These are phyloP conservation scores for Apodemus speciosus DNA, from an alignment of 2,113 vertebrate genomes.

Conservation along the genomic window DNA sequence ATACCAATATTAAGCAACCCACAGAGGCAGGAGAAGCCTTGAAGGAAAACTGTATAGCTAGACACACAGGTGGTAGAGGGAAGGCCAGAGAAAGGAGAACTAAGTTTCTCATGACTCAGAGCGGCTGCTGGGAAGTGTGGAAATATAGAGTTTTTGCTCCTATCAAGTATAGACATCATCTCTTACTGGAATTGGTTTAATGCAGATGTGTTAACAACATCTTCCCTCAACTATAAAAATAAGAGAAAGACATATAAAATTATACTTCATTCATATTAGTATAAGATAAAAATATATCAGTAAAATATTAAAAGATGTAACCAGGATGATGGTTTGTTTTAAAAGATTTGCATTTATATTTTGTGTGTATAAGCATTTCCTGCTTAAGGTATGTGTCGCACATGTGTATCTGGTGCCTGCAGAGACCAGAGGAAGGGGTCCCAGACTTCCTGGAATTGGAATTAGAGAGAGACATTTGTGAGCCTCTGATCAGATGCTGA, in stretches of 20 bases:
- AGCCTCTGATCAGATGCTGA: not conserved
- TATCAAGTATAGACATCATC: not conserved
- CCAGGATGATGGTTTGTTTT: not conserved
- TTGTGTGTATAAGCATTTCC: not conserved
- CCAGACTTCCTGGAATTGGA: not conserved
- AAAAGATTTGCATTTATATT: not conserved
- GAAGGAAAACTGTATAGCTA: not conserved
- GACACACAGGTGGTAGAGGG: not conserved
- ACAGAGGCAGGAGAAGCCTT: not conserved
- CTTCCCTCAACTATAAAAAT: not conserved
- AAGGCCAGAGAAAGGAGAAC: not conserved
- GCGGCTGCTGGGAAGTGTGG: not conserved
- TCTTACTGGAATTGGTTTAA: not conserved
- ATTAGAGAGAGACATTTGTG: not conserved
- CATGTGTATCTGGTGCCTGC: not conserved
- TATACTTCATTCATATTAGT: not conserved
- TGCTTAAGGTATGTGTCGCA: not conserved
- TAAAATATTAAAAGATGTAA: not conserved
- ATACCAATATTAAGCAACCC: not conserved
- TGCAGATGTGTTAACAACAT: not conserved
- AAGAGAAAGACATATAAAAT: not conserved
- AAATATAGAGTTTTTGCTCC: not conserved
- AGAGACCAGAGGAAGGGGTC: not conserved
- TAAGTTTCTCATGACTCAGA: not conserved
- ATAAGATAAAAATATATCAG: not conserved